Evolutionary conservation across 2,113 vertebrate species (phyloP).

Genomic region (Solea solea): DNA sequence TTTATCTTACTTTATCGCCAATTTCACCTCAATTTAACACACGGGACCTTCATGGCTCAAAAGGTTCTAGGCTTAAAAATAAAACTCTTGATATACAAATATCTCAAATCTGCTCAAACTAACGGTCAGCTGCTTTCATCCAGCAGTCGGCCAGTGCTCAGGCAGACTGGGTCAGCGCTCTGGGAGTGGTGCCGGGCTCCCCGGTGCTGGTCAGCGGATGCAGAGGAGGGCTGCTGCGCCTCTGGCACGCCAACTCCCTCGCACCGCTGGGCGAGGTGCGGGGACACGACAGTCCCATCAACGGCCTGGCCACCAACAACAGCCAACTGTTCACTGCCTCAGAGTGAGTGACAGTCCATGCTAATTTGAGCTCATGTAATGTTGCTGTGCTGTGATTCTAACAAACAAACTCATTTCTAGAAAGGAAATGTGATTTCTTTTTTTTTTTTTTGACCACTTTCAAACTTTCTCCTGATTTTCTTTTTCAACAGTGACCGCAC

Average conservation of each 20-base stretch:
- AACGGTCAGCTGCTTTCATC: constrained; percentile 14
- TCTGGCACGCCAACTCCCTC: constrained; percentile 90
- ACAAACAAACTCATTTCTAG: not conserved
- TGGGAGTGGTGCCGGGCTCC: constrained; percentile 85
- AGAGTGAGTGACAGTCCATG: constrained; percentile 86
- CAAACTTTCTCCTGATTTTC: constrained; percentile 9
- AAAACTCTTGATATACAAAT: too few relatives aligned
- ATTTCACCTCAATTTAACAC: too few relatives aligned
- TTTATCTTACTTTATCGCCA: too few relatives aligned
- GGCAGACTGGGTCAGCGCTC: constrained; percentile 91
- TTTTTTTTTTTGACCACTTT: not conserved
- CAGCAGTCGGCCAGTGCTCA: constrained; percentile 91
- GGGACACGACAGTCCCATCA: constrained; percentile 94
- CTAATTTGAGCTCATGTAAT: not conserved
- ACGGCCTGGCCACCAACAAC: constrained; percentile 91
- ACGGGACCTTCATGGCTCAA: too few relatives aligned
- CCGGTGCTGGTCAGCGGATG: constrained; percentile 89
- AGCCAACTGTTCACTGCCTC: constrained; percentile 93
- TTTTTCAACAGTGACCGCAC: constrained; percentile 88
- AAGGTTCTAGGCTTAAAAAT: too few relatives aligned
- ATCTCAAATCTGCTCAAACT: too few relatives aligned
- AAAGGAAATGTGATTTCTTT: too few relatives aligned
- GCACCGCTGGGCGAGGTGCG: constrained; percentile 86
- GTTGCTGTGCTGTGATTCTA: not conserved
- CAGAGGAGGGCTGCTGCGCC: constrained; percentile 89